Evolutionary conservation across 2,797 vertebrate species (phyloP).

Genomic region (Uromys caudimaculatus): DNA sequence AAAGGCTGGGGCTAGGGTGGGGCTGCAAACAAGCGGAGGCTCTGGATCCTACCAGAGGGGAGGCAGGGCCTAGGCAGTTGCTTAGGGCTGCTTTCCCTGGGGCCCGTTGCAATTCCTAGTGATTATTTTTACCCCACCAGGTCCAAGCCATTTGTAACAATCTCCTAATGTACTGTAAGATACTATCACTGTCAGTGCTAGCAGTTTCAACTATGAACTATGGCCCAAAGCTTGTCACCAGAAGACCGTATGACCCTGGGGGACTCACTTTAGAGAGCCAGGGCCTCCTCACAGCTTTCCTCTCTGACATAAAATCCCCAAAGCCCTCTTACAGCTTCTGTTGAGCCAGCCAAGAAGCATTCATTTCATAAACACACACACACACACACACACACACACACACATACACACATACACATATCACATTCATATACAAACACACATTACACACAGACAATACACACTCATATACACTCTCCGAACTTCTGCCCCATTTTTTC

Average conservation of each 20-base stretch:
- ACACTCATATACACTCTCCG: background rate
- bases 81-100: background rate
- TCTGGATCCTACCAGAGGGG: background rate
- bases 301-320: background rate
- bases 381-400: background rate
- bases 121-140: background rate
- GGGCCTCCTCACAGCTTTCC: background rate
- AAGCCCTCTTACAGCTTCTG: background rate
- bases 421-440: background rate
- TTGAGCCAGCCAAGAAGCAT: background rate
- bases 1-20: rapidly evolving
- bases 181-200: background rate
- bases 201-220: background rate
- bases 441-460: background rate
- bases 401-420: background rate
- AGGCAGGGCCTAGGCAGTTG: background rate
- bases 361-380: background rate
- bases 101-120: background rate
- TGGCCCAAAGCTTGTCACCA: background rate
- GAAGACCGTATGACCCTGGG: background rate
- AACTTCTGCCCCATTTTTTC: background rate
- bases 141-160: background rate
- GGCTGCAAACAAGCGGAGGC: background rate
- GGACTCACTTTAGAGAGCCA: background rate
- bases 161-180: background rate